Conservation (phyloP, 1,140 invertebrate species). For the Papilio polytes region DNA sequence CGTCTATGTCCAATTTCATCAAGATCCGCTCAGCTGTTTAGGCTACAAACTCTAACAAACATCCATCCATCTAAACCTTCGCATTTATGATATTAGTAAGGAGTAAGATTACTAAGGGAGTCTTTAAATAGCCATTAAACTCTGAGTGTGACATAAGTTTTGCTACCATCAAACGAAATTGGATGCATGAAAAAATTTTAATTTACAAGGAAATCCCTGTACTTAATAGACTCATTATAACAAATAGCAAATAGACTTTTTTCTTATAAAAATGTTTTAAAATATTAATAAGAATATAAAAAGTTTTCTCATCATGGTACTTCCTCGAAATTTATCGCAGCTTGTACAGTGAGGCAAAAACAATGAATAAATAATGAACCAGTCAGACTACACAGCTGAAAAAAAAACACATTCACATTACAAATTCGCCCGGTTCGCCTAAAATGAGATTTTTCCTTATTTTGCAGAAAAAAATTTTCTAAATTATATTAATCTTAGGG, state of each 20-base stretch:
- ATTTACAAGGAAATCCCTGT: no score
- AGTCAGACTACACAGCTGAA: slow-evolving; percentile 19
- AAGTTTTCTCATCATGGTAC: slow-evolving; percentile 14
- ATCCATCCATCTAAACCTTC: no score
- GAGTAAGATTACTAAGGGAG: no score
- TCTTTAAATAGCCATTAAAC: no score
- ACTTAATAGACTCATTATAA: not conserved
- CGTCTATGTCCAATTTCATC: no score
- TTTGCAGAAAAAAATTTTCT: not conserved
- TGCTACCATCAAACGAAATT: no score
- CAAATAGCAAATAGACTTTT: not conserved
- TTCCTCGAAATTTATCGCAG: slow-evolving; percentile 15
- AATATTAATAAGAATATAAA: slow-evolving; percentile 6
- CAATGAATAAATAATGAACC: slow-evolving; percentile 27
- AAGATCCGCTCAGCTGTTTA: no score
- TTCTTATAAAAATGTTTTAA: not conserved
- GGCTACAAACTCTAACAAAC: no score
- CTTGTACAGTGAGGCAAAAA: slow-evolving; percentile 17
- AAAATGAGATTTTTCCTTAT: slow-evolving; percentile 20
- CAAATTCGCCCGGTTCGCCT: slow-evolving; percentile 7
- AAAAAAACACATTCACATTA: slow-evolving; percentile 19
- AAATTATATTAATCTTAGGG: not conserved
- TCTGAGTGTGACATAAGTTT: no score
- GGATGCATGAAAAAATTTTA: no score
- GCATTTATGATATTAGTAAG: no score